A percentile compares a stretch with the other conserved stretches of the same genome.
Evolutionary conservation across 2,113 vertebrate genomes (phyloP).

Genomic region (Charina bottae): DNA sequence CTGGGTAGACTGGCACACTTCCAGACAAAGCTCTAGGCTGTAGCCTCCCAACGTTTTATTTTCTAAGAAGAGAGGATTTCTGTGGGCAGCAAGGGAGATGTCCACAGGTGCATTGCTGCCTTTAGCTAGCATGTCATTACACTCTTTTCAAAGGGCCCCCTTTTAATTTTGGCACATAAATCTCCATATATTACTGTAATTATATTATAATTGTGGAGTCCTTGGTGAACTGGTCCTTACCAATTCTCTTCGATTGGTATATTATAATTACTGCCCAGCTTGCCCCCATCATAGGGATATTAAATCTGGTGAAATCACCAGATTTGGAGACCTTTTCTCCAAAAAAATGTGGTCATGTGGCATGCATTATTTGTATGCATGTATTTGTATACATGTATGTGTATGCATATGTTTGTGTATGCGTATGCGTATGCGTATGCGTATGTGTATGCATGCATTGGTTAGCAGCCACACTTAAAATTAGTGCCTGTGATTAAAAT

Average conservation of each 20-base stretch:
- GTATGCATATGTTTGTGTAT: too few relatives aligned
- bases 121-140: background rate
- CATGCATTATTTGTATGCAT: background rate
- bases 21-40: background rate
- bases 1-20: background rate
- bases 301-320: background rate
- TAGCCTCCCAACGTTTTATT: background rate
- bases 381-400: too few relatives aligned
- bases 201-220: too few relatives aligned
- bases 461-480: background rate
- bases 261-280: background rate
- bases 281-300: background rate
- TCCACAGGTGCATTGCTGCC: background rate
- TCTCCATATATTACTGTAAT: too few relatives aligned
- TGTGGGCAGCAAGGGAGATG: background rate
- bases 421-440: background rate
- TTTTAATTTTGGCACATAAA: background rate
- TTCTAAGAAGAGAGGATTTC: background rate
- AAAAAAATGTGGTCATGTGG: background rate
- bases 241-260: too few relatives aligned
- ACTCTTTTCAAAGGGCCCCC: background rate
- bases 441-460: background rate
- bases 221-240: too few relatives aligned
- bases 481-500: background rate
- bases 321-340: background rate